phyloP scores from a whole-genome alignment of 2,888 invertebrate genomes.

The Aphodius sticticus region DNA sequence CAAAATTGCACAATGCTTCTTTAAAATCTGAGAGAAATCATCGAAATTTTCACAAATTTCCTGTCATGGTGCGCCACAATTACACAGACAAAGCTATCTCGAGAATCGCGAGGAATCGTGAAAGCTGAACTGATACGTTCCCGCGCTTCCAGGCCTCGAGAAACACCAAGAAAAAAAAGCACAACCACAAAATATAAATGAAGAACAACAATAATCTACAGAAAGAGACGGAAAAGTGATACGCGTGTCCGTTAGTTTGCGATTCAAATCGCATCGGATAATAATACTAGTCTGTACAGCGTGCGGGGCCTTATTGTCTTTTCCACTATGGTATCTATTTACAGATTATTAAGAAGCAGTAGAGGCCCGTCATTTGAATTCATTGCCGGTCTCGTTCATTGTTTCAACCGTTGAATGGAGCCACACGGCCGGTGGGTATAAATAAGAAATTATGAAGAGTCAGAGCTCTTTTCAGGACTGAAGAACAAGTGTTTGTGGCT shows the following conservation, averaged over 20 bases:
- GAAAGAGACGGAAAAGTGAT: not conserved
- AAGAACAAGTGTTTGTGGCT: not conserved
- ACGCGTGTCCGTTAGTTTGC: too few relatives aligned
- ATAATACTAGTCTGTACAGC: not conserved
- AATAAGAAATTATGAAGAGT: slow-evolving; percentile 4
- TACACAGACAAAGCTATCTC: not conserved
- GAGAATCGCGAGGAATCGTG: not conserved
- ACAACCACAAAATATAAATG: not conserved
- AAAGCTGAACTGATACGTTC: not conserved
- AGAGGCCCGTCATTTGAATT: not conserved
- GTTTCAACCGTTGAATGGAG: not conserved
- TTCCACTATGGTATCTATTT: not conserved
- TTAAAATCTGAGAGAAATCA: not conserved
- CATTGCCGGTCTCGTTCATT: not conserved
- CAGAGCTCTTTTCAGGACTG: not conserved
- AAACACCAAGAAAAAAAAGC: not conserved
- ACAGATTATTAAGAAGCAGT: not conserved
- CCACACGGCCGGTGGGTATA: not conserved
- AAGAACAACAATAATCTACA: not conserved
- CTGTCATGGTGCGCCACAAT: not conserved
- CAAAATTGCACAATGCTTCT: not conserved
- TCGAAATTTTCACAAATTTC: slow-evolving; percentile 4
- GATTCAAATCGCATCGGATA: not conserved
- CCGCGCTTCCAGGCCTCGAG: not conserved
- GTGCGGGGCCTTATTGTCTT: not conserved